Base-by-base conservation (phyloP, 2,797 vertebrate species). In the Clarias laeviceps region DNA sequence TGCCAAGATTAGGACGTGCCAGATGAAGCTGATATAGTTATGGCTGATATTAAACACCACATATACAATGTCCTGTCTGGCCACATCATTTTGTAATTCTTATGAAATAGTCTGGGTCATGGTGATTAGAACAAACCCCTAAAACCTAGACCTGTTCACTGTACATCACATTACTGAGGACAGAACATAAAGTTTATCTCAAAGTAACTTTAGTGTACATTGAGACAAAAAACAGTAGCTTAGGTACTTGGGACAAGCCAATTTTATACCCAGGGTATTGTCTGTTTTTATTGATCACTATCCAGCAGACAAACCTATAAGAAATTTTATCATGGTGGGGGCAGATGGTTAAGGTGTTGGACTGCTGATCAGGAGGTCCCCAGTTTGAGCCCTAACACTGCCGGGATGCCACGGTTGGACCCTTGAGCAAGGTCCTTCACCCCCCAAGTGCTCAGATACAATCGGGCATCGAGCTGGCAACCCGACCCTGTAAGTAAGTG, bases 1-100 rank as follows among this genome's bases (percentile, higher is more conserved):
- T 3, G 57, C 82, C 9, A 34, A 72, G 84, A 84, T 86, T 82
- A 88, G 18, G 57, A 65, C 6, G 7, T 85, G 74, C 79, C 69
- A 62, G 66, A 6, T 82, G 59, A 66, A 37, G 80, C 72, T 27
- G 84, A 88, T 85, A 85, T 57, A 40, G 37, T 40, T 40, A 40
- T 40, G 64, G 29, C 40, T 69, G 80, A 64, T 87, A 85, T 88
- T 86, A 88, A 32, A 82, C 87, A 87, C 88, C 85, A 85, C 69
- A 80, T 66, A 40, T 40, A 82, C 34, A 27, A 84, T 65, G 80
- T 73, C 14, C 79, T 66, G 80, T 56, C 59, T 64, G 68, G 66
- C 83, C n/a, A 50, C 70, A 73, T 70, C 64, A 80, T 83, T 89
- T 83, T 85, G 87, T 85, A 86, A 88, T 82, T 57, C 69, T 72